Base-by-base conservation (phyloP, 2,888 invertebrate species). In the Eucera pruinosa region DNA sequence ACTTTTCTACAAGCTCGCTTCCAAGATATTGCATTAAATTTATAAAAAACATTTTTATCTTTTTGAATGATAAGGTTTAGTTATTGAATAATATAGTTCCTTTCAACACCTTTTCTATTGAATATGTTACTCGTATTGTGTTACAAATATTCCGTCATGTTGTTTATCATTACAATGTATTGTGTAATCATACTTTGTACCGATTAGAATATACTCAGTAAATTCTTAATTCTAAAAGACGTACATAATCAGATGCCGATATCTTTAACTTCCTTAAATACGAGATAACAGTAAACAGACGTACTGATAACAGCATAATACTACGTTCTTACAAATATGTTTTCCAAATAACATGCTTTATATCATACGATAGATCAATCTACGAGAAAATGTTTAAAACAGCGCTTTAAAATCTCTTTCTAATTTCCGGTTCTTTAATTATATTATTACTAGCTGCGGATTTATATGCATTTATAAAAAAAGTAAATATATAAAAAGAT, bases 231-330 rank as follows among this genome's bases (percentile, higher is more conserved):
- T 58, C 27, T 27, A n/a, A 36, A 69, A 52, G n/a, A 20, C n/a
- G 43, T 36, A 27, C 7, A n/a, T 18, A 71, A 68, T 36, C 25
- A 57, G 18, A 5, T 2, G 18, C 2, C 15, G 41, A 50, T 71
- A 71, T 71, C 57, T 67, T 23, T 33, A 3, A 20, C 27, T 58
- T 36, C 3, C 57, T 52, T 50, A 18, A 50, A 52, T 67, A 58
- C 4, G 5, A 27, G 43, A 58, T 71, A 68, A 25, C 50, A 20
- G 23, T 33, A 55, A 33, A 47, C 27, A 39, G 18, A 30, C 36
- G 30, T 20, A 2, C 15, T 15, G 57, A 70, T 72, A 67, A 66
- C 13, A 45, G 15, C 15, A 36, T 36, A 48, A 60, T 45, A 25
- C n/a, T 4, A 18, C 20, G 27, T 7, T 36, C 11, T 54, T 39